Conservation (phyloP, 1,140 invertebrate species). For the Luehdorfia chinensis region DNA sequence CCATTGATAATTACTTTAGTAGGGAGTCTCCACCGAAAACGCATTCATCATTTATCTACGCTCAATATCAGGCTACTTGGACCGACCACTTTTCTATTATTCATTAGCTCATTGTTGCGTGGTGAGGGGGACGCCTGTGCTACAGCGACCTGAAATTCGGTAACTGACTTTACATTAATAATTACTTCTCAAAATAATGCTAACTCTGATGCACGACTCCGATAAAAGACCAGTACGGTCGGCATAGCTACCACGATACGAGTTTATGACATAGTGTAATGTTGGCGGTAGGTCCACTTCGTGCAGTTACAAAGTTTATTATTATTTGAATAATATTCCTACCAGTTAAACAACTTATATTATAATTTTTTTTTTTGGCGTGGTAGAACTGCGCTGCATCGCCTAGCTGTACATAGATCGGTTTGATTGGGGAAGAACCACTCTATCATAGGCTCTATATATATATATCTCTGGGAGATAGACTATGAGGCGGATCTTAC, state of each 20-base stretch:
- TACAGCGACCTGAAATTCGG: conserved; percentile 66
- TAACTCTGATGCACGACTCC: conserved; percentile 64
- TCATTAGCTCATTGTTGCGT: conserved; percentile 64
- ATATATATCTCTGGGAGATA: too few relatives aligned
- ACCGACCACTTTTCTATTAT: conserved; percentile 67
- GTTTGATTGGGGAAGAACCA: too few relatives aligned
- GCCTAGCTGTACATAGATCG: too few relatives aligned
- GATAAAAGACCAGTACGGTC: conserved; percentile 57
- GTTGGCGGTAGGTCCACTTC: too few relatives aligned
- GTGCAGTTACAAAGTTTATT: too few relatives aligned
- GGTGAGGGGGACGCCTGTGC: conserved; percentile 32
- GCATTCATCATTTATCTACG: conserved; percentile 68
- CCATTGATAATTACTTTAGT: conserved; percentile 55
- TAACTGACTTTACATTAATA: conserved; percentile 71
- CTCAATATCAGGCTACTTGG: conserved; percentile 61
- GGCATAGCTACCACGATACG: conserved; percentile 33
- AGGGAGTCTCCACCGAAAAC: conserved; percentile 46
- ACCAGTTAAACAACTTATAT: conserved; percentile 7
- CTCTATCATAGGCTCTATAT: too few relatives aligned
- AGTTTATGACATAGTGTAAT: conserved; percentile 16
- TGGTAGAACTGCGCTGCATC: too few relatives aligned
- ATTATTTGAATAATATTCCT: too few relatives aligned
- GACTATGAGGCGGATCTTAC: too few relatives aligned
- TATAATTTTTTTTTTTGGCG: too few relatives aligned
- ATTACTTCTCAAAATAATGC: conserved; percentile 75